Base-by-base conservation (phyloP, 2,113 vertebrate species). In the Ia io region DNA sequence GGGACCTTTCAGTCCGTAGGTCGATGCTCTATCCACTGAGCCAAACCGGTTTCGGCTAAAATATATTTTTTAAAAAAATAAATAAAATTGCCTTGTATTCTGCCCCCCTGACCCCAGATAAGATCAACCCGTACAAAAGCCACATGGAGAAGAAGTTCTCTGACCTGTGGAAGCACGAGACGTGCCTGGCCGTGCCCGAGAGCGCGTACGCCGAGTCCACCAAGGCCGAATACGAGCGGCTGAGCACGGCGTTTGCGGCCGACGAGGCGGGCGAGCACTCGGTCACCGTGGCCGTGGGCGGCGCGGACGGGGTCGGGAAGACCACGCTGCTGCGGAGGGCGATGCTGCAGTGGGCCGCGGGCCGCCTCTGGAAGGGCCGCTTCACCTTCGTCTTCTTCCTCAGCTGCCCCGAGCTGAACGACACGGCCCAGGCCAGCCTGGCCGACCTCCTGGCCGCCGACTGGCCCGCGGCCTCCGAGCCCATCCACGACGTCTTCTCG, bases 301-400 rank as follows among this genome's bases (percentile, higher is more conserved):
- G 97, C 6, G 0, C 69, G 1, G 83, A 92, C 5, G 97, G 97
- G 8, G 32, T 32, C 0, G 98, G 98, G 0, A 98, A 98, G 51
- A 96, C 96, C 0, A 94, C 96, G 1, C 84, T 97, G n/a, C 35
- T 86, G n/a, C 93, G 86, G 18, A 97, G 91, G 77, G 84, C 84
- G 23, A 95, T 97, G 91, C 23, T 93, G 53, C 96, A 98, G 3
- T 98, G 97, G 97, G 92, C 97, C 2, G 65, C 56, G 23, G 97
- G 92, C 12, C 37, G 51, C 3, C 63, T 97, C 0, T 92, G 90
- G 69, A n/a, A 69, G 44, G 91, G 96, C 1, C 65, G 94, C 0
- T 97, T 97, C 40, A 5, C 42, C 0, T 97, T 87, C 9, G 65
- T 97, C 11, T 97, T 96, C 65, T 96, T 79, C 80, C 23, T 97